These are phyloP conservation scores for Plectus sambesii DNA, from an alignment of 1,140 invertebrate species.

Conservation along the genomic window DNA sequence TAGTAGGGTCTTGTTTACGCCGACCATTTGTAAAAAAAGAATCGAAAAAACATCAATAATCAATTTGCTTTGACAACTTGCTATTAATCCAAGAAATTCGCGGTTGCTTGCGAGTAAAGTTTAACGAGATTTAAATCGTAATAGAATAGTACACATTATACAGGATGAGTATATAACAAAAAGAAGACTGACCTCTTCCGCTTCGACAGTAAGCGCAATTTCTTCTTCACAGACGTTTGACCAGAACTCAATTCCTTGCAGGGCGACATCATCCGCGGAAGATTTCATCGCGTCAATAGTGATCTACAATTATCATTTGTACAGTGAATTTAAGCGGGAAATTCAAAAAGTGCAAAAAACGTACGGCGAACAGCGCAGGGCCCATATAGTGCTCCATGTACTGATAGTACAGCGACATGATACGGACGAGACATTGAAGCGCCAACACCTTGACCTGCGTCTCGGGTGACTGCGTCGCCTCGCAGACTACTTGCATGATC, in stretches of 20 bases:
- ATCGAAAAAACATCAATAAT: no score
- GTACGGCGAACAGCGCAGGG: constrained; percentile 83
- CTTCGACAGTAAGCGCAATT: constrained; percentile 86
- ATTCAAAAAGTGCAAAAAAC: constrained; percentile 33
- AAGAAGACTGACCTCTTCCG: constrained; percentile 62
- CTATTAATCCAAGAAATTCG: no score
- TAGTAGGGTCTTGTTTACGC: no score
- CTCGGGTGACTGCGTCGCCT: constrained; percentile 61
- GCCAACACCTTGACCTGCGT: constrained; percentile 81
- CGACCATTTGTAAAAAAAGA: no score
- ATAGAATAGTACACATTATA: no score
- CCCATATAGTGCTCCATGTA: constrained; percentile 99
- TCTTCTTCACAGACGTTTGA: constrained; percentile 99
- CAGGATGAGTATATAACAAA: no score
- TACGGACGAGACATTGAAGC: constrained; percentile 94
- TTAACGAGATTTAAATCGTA: no score
- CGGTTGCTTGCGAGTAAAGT: no score
- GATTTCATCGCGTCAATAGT: constrained; percentile 97
- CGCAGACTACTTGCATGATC: constrained; percentile 97
- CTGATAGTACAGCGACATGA: constrained; percentile 95
- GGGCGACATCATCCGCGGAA: constrained; percentile 80
- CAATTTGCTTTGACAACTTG: no score
- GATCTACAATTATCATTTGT: constrained; percentile 55
- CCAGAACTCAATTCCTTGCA: constrained; percentile 99
- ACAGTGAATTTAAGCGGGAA: constrained; percentile 1